phyloP scores from a whole-genome alignment of 2,888 invertebrate genomes.

The Craniophora ligustri region DNA sequence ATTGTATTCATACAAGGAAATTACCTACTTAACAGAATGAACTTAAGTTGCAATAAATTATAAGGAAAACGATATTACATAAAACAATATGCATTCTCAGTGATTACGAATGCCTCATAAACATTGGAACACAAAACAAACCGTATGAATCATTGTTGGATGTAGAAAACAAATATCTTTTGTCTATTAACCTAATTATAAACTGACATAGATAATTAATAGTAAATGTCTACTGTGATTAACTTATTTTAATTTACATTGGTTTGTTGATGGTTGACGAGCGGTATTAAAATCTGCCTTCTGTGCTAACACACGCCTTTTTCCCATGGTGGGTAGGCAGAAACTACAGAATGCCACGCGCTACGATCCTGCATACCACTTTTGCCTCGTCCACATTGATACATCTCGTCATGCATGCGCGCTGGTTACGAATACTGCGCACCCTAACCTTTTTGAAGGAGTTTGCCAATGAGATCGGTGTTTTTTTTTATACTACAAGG shows the following conservation, averaged over 20 bases:
- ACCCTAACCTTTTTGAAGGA: no score
- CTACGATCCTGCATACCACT: no score
- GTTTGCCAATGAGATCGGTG: no score
- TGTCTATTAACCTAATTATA: conserved; percentile 18
- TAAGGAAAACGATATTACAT: conserved; percentile 8
- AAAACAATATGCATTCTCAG: not conserved
- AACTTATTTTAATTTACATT: not conserved
- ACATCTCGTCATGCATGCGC: no score
- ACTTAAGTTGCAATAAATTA: not conserved
- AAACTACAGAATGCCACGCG: no score
- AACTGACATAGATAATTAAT: not conserved
- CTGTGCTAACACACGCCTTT: no score
- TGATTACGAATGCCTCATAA: not conserved
- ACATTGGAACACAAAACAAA: conserved; percentile 40
- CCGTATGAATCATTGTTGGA: conserved; percentile 8
- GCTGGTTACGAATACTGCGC: no score
- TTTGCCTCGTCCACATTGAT: no score
- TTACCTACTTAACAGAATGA: conserved; percentile 3
- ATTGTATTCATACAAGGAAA: not conserved
- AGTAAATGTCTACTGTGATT: not conserved
- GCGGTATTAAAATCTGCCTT: no score
- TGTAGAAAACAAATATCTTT: conserved; percentile 23
- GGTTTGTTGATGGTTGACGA: no score
- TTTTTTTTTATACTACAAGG: no score
- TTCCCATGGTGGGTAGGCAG: no score